Evolutionary conservation across 2,113 vertebrate species (phyloP).

Genomic region (Ptyas mucosa): DNA sequence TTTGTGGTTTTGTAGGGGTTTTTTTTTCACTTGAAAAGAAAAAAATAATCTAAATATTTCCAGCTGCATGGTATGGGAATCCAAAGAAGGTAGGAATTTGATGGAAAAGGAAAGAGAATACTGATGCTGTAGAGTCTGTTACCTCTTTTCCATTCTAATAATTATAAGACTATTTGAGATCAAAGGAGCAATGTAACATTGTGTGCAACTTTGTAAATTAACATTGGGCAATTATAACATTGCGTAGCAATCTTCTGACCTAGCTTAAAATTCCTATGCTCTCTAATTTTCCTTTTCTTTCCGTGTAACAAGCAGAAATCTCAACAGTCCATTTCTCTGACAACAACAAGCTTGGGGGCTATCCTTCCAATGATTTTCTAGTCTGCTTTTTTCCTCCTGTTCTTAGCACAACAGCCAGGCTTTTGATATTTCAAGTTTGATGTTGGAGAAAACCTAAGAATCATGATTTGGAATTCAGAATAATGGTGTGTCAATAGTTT

Average conservation of each 20-base stretch:
- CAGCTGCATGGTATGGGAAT: not conserved
- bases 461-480: rapidly evolving
- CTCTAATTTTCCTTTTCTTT: not conserved
- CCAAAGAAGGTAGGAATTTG: not conserved
- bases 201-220: not conserved
- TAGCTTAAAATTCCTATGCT: not conserved
- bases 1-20: not conserved
- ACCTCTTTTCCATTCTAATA: not conserved
- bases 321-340: not conserved
- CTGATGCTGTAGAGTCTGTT: not conserved
- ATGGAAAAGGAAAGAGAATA: not conserved
- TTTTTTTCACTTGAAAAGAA: not conserved
- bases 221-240: not conserved
- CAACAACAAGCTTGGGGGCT: not conserved
- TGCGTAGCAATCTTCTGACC: not conserved
- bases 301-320: not conserved
- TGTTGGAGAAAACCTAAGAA: rapidly evolving
- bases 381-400: not conserved
- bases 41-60: not conserved
- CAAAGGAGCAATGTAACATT: not conserved
- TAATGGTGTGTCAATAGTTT: not conserved
- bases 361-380: not conserved
- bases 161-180: not conserved
- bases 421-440: not conserved
- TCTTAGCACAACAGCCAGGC: not conserved